Evolutionary conservation across 2,797 vertebrate genomes (phyloP).

Genomic region (Sebastes cheni): DNA sequence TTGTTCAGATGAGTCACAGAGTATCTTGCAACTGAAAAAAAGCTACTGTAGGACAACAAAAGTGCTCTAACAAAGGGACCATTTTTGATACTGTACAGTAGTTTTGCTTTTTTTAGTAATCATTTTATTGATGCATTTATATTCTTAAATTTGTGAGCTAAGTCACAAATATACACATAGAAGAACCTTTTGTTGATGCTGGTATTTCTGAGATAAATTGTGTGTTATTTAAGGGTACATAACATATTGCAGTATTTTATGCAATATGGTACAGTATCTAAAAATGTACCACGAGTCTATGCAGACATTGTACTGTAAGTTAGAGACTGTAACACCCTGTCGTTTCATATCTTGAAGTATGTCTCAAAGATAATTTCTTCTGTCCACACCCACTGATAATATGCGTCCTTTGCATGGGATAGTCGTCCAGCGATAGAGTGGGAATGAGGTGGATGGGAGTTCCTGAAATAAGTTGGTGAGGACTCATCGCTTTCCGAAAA

Average conservation of each 20-base stretch:
- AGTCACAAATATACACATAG: neutral
- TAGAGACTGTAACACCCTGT: neutral
- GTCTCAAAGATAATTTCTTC: neutral
- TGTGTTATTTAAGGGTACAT: neutral
- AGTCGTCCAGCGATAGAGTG: neutral
- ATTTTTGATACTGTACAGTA: neutral
- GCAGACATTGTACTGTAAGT: neutral
- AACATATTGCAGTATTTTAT: neutral
- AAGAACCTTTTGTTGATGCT: neutral
- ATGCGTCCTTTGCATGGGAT: neutral
- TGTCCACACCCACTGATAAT: neutral
- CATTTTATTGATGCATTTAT: neutral
- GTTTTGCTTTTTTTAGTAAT: neutral
- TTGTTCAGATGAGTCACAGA: conserved; percentile 45
- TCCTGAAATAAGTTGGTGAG: conserved; percentile 28
- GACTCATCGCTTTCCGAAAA: conserved; percentile 47
- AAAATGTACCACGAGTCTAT: neutral
- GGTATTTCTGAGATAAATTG: neutral
- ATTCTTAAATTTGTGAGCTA: neutral
- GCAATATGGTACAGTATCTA: neutral
- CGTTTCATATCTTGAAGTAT: neutral
- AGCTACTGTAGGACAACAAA: neutral
- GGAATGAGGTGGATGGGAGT: neutral
- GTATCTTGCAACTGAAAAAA: conserved; percentile 12
- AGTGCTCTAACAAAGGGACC: neutral